phyloP scores from a whole-genome alignment of 2,797 vertebrate genomes.

The Corythornis leucogaster region DNA sequence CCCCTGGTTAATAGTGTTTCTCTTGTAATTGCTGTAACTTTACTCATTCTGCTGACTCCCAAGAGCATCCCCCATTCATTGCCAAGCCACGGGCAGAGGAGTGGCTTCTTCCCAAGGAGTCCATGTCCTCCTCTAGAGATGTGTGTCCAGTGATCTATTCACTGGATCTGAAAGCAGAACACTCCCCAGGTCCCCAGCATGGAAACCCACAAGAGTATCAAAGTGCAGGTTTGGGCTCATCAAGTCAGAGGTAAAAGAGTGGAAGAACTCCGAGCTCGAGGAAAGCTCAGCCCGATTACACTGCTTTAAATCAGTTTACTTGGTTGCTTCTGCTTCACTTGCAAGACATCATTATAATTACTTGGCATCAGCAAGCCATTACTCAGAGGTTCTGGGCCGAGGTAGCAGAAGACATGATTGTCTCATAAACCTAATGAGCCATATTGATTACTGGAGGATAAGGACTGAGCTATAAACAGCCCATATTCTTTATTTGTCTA shows the following conservation, averaged over 20 bases:
- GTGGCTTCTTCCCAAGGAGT: neutral
- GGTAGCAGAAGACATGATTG: conserved; percentile 67
- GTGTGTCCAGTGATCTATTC: neutral
- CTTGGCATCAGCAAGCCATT: conserved; percentile 60
- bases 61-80: neutral
- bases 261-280: neutral
- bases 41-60: neutral
- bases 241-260: neutral
- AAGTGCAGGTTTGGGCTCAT: neutral
- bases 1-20: neutral
- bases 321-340: conserved; percentile 51
- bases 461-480: conserved; percentile 3
- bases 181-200: neutral
- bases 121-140: neutral
- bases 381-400: conserved; percentile 65
- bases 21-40: neutral
- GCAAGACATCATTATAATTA: conserved; percentile 30
- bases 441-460: conserved; percentile 47
- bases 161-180: rapidly evolving
- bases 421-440: conserved; percentile 74
- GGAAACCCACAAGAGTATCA: neutral
- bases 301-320: conserved; percentile 18
- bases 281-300: neutral
- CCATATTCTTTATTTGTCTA: neutral
- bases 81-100: neutral